Base-by-base conservation (phyloP, 30 jellyfish, hydroid and myxozoan genomes). In the Pelagia noctiluca region DNA sequence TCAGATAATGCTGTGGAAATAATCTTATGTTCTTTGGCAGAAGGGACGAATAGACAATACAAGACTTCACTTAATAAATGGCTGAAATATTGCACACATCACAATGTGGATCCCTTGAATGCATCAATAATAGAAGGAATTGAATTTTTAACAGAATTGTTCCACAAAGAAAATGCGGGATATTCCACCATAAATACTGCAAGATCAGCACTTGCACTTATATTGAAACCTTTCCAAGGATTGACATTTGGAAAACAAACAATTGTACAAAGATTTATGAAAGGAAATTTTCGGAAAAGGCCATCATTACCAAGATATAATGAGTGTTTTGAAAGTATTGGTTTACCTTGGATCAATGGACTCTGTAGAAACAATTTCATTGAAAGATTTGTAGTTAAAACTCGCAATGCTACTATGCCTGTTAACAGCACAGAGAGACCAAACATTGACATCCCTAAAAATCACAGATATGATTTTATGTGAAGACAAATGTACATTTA, bases 231-330 rank as follows among this genome's bases (percentile, higher is more conserved):
- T 13, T 7, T 12, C 10, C 54, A 53, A 8, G 86, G 76, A 22
- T 18, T 75, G 8, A 42, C 86, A 3, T n/a, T 50, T n/a, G 86
- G 86, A 50, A 75, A 46, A 19, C 67, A 70, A 1, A 66, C 83
- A n/a, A 16, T 70, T 8, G 42, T 42, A 5, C 8, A 42, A 42
- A 42, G 57, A 16, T 42, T 42, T 42, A 42, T 42, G 57, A 8
- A 16, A 8, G 57, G 57, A 42, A 42, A 5, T 5, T 42, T 42
- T 42, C 8, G 16, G 16, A 8, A 5, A 5, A 42, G 57, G 16
- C 57, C 57, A 42, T 42, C 57, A 5, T 16, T 42, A 5, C 57
- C 57, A 42, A 42, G 57, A 16, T 42, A 42, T 16, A 42, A 8
- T 42, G 8, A 8, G 8, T 42, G 57, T 42, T 42, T 42, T 42